Conservation (phyloP, 2,888 invertebrate genomes). For the Melieria crassipennis region DNA sequence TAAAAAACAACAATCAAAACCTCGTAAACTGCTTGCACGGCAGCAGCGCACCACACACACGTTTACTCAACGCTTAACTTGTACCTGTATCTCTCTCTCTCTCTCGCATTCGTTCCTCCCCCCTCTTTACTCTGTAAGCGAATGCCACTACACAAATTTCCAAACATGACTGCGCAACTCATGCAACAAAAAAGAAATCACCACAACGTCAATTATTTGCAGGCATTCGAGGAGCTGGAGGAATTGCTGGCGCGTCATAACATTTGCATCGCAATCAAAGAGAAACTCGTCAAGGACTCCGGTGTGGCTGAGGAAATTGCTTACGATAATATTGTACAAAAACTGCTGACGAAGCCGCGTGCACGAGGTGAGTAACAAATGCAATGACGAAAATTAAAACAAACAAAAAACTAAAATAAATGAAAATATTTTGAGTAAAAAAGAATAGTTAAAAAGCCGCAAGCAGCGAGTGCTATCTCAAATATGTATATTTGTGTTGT, state of each 20-base stretch:
- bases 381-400: not conserved
- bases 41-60: not conserved
- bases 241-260: slow-evolving; percentile 82
- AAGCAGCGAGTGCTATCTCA: too few relatives aligned
- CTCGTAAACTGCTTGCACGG: too few relatives aligned
- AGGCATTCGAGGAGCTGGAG: slow-evolving; percentile 95
- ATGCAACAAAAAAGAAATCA: too few relatives aligned
- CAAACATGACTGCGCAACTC: too few relatives aligned
- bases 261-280: slow-evolving; percentile 94
- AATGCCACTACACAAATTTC: too few relatives aligned
- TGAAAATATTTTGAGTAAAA: too few relatives aligned
- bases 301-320: slow-evolving; percentile 89
- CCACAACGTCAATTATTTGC: slow-evolving; percentile 41
- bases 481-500: too few relatives aligned
- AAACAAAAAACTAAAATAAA: too few relatives aligned
- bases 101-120: not conserved
- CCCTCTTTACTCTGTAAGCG: not conserved
- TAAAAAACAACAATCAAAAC: too few relatives aligned
- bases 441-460: too few relatives aligned
- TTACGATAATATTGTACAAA: slow-evolving; percentile 88
- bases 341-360: slow-evolving; percentile 84
- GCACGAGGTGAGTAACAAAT: slow-evolving; percentile 79
- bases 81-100: not conserved
- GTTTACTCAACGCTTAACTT: not conserved
- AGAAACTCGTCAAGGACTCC: slow-evolving; percentile 94